Evolutionary conservation across 2,113 vertebrate species (phyloP), one percentile per base, ranked within the genome.

Genomic region (Hippolais icterina): DNA sequence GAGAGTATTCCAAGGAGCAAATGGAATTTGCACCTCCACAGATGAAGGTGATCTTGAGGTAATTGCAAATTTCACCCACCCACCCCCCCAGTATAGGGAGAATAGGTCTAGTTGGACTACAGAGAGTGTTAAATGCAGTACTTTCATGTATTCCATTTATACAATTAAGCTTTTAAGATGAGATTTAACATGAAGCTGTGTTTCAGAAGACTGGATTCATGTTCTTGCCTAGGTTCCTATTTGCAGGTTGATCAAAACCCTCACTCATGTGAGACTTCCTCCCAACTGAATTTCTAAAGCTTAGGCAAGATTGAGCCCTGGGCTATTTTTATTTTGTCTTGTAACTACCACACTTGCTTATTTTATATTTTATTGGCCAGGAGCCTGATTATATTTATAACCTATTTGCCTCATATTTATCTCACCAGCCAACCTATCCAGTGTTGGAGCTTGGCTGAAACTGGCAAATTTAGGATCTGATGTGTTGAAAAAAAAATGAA

Each of bases 311-410:
- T 39, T 89, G n/a, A 91, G 15, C n/a, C 35, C 13, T 74, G 33
- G 42, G 42, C 64, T 89, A 3, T 35, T 53, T 71, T 94, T 87
- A 81, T 91, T 90, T 92, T 80, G 28, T 53, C 42, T 77, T 90
- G 6, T 65, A 91, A 86, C 63, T 94, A 81, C 70, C 35, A 50
- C 1, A 0, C 41, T 83, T 87, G 15, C 31, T 81, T 89, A 70
- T 93, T 82, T 87, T 57, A 29, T 47, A 63, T 71, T 79, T 63
- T 71, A 63, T 53, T 84, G 78, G 42, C 66, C 25, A 46, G 44
- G 39, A 82, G 75, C 69, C 74, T 70, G 82, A 46, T 39, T 86
- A 28, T 56, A 88, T 68, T 79, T 75, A n/a, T 50, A 93, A 76
- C 31, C 44, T 88, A 13, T 90, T 83, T 80, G 50, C 42, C 25